Evolutionary conservation across 2,888 invertebrate species (phyloP).

Genomic region (Epistrophe grossulariae): DNA sequence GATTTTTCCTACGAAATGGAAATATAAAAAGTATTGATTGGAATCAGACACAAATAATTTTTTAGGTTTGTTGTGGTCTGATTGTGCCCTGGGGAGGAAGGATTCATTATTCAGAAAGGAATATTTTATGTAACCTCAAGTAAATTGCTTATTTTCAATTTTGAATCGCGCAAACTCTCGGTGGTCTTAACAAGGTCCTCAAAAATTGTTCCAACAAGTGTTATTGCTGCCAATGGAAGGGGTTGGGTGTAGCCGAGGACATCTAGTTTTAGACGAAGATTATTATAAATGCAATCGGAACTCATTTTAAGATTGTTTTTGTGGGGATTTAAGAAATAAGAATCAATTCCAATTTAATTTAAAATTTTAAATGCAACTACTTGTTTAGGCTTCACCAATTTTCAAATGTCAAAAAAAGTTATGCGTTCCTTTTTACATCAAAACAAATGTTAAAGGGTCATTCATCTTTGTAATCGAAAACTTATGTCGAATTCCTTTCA

Average conservation of each 20-base stretch:
- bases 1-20: constrained; percentile 86
- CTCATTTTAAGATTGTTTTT: constrained; percentile 73
- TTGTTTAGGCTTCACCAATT: not conserved
- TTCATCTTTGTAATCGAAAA: too few relatives aligned
- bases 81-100: constrained; percentile 15
- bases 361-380: constrained; percentile 25
- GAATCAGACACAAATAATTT: constrained; percentile 33
- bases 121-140: constrained; percentile 84
- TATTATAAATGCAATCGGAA: constrained; percentile 80
- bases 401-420: too few relatives aligned
- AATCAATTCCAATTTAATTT: constrained; percentile 8
- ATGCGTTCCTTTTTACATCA: too few relatives aligned
- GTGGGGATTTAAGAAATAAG: not conserved
- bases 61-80: constrained; percentile 61
- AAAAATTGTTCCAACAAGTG: constrained; percentile 91
- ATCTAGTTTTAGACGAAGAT: constrained; percentile 89
- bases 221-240: constrained; percentile 90
- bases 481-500: too few relatives aligned
- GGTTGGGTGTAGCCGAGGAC: constrained; percentile 92
- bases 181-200: constrained; percentile 94
- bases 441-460: too few relatives aligned
- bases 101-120: constrained; percentile 5
- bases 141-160: constrained; percentile 89
- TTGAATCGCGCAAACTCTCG: constrained; percentile 93
- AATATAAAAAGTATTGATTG: constrained; percentile 62